These are phyloP conservation scores for Apodemia hepburni DNA, from an alignment of 2,888 invertebrate genomes.

Conservation along the genomic window DNA sequence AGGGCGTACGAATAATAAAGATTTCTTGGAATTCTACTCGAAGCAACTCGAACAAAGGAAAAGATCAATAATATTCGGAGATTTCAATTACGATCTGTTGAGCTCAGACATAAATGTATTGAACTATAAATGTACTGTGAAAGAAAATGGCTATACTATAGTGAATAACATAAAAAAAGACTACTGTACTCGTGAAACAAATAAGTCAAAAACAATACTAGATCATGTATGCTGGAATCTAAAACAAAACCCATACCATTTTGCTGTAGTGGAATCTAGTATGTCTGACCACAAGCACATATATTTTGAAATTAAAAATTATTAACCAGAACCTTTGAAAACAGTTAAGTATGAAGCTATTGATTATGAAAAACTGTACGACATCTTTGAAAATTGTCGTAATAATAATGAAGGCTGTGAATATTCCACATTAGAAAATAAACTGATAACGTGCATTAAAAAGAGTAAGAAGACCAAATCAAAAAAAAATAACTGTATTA, in stretches of 20 bases:
- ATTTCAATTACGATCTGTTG: constrained; percentile 31
- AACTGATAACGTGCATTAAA: background rate
- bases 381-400: background rate
- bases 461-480: background rate
- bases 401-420: background rate
- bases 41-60: constrained; percentile 25
- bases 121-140: constrained; percentile 16
- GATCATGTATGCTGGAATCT: constrained; percentile 22
- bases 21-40: constrained; percentile 26
- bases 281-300: constrained; percentile 25
- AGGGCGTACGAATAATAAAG: constrained; percentile 26
- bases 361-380: background rate
- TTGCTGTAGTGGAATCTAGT: constrained; percentile 19
- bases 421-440: background rate
- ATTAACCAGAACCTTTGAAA: background rate
- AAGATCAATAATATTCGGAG: constrained; percentile 32
- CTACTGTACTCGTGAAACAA: constrained; percentile 20
- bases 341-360: background rate
- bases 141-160: constrained; percentile 18
- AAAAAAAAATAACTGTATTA: background rate
- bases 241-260: constrained; percentile 13
- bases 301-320: constrained; percentile 19
- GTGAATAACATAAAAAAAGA: constrained; percentile 18
- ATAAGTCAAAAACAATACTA: constrained; percentile 20
- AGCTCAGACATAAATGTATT: constrained; percentile 17